A percentile compares a stretch with the other conserved stretches of the same genome.
These are phyloP conservation scores for Drosophila carrolli DNA, from an alignment of 1,140 invertebrate genomes.

Conservation along the genomic window DNA sequence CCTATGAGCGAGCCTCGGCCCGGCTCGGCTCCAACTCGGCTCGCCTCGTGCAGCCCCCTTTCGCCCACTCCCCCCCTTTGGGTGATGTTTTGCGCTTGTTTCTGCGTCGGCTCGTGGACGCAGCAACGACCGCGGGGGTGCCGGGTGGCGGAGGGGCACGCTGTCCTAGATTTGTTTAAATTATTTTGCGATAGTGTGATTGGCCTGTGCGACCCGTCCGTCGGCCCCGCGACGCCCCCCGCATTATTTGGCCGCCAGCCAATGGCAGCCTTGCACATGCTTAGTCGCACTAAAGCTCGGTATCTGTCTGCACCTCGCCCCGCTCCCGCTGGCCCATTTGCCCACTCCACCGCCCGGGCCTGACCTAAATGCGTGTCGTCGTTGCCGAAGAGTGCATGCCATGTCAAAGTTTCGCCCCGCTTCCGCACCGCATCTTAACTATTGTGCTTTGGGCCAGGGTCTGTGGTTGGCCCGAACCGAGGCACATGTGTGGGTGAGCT, in stretches of 20 bases:
- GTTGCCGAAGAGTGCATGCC: constrained; percentile 70
- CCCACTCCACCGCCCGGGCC: neutral
- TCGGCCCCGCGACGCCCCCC: neutral
- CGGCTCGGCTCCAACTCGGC: constrained; percentile 5
- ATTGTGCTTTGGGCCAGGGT: neutral
- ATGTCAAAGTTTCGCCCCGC: constrained; percentile 6
- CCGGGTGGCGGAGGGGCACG: constrained; percentile 8
- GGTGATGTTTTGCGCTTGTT: constrained; percentile 44
- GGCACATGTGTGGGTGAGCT: constrained; percentile 54
- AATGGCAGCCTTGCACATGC: constrained; percentile 80
- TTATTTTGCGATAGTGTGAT: constrained; percentile 84
- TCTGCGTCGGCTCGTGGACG: constrained; percentile 35
- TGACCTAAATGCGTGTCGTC: constrained; percentile 75
- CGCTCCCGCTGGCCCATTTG: neutral
- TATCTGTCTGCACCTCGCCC: constrained; percentile 23
- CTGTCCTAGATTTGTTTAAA: constrained; percentile 84
- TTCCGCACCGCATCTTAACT: neutral
- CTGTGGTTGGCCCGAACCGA: constrained; percentile 39
- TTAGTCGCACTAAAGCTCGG: constrained; percentile 56
- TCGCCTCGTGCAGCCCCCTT: constrained; percentile 1
- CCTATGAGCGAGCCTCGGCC: constrained; percentile 2
- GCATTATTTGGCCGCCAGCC: constrained; percentile 61
- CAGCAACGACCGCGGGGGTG: constrained; percentile 17
- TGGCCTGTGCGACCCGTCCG: constrained; percentile 68
- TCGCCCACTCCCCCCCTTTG: neutral